These are phyloP conservation scores for Philereme transversata DNA, from an alignment of 2,888 invertebrate species.

Conservation along the genomic window DNA sequence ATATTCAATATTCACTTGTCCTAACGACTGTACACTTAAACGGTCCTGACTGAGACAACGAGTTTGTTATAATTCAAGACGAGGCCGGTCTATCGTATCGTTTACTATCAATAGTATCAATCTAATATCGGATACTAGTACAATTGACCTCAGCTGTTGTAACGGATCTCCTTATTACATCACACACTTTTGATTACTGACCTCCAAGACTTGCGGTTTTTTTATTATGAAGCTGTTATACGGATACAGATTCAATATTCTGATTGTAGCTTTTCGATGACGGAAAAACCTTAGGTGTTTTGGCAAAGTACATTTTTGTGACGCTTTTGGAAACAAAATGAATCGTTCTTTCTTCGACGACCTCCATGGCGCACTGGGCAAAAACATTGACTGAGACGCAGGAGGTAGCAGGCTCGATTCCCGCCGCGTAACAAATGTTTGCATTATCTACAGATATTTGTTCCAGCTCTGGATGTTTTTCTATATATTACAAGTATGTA, in stretches of 20 bases:
- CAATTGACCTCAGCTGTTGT: conserved; percentile 61
- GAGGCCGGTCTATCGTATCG: conserved; percentile 45
- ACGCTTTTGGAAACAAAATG: no score
- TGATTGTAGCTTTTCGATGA: conserved; percentile 5
- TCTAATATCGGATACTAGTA: conserved; percentile 32
- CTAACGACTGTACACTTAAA: not conserved
- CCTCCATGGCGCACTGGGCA: no score
- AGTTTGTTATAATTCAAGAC: conserved; percentile 20
- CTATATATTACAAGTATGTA: no score
- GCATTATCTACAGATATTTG: no score
- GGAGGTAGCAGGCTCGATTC: no score
- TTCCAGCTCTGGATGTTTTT: no score
- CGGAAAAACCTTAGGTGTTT: conserved; percentile 6
- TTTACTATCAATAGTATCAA: conserved; percentile 46
- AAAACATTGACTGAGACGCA: no score
- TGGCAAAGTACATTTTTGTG: not conserved
- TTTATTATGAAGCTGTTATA: conserved; percentile 21
- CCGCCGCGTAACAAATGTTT: no score
- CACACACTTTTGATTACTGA: conserved; percentile 70
- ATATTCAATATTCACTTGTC: no score
- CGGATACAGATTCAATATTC: conserved; percentile 8
- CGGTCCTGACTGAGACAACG: not conserved
- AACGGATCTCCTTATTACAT: conserved; percentile 71
- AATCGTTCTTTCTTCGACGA: no score
- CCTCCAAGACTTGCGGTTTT: conserved; percentile 36